phyloP scores from a whole-genome alignment of 92 coral and sea anemone species.

The Nematostella vectensis region DNA sequence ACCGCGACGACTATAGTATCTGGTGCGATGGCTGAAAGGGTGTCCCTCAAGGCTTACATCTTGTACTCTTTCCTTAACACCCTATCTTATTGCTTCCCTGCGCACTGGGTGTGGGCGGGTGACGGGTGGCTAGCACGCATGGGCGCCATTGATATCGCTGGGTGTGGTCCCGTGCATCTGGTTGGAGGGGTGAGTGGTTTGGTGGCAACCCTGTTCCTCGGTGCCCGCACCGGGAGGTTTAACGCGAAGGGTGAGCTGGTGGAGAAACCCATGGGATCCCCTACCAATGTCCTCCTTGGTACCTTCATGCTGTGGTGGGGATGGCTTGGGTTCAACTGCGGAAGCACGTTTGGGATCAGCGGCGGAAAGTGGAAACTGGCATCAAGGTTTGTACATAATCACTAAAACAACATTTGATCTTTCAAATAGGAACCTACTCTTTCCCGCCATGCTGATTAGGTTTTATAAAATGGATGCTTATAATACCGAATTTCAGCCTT shows the following conservation, averaged over 20 bases:
- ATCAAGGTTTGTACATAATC: constrained; percentile 70
- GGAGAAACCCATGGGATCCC: constrained; percentile 54
- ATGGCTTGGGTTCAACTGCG: constrained; percentile 82
- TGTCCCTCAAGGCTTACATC: constrained; percentile 58
- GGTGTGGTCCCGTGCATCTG: constrained; percentile 84
- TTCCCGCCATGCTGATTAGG: too few species aligned
- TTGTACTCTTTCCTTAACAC: constrained; percentile 69
- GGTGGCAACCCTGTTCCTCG: constrained; percentile 57
- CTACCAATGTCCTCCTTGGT: constrained; percentile 69
- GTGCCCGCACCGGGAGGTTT: constrained; percentile 56
- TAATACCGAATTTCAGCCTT: too few species aligned
- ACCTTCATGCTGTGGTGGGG: constrained; percentile 88
- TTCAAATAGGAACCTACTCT: too few species aligned
- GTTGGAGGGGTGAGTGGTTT: constrained; percentile 72
- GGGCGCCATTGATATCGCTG: constrained; percentile 76
- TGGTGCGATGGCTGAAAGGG: constrained; percentile 87
- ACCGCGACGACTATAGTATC: constrained; percentile 76
- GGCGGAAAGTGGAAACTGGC: constrained; percentile 77
- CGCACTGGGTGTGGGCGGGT: constrained; percentile 80
- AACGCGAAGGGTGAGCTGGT: constrained; percentile 41
- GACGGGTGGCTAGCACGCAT: constrained; percentile 53
- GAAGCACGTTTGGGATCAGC: constrained; percentile 72
- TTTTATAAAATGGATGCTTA: too few species aligned
- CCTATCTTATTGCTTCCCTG: constrained; percentile 58
- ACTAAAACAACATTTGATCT: too few species aligned